phyloP scores from a whole-genome alignment of 2,888 invertebrate species.

The Stenodema calcarata region DNA sequence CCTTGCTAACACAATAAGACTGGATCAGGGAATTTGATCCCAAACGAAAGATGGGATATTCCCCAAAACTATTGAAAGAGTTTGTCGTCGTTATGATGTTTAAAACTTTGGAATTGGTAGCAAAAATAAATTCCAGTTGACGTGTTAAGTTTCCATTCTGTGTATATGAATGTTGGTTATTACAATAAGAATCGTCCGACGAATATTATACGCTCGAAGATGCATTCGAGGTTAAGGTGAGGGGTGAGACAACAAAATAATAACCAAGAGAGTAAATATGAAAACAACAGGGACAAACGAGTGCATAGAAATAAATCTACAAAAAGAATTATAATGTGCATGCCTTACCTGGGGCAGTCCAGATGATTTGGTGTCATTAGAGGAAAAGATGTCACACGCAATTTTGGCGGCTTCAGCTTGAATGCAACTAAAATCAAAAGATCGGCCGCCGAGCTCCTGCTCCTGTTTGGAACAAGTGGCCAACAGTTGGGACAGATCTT shows the following conservation, averaged over 20 bases:
- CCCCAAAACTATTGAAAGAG: too few species aligned
- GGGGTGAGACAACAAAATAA: not conserved
- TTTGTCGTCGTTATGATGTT: too few species aligned
- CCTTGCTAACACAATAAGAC: too few species aligned
- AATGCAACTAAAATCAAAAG: conserved; percentile 19
- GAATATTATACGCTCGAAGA: too few species aligned
- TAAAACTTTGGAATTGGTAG: too few species aligned
- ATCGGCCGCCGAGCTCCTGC: not conserved
- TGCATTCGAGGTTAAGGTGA: too few species aligned
- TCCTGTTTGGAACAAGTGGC: conserved; percentile 35
- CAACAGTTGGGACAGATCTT: not conserved
- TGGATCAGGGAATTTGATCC: too few species aligned
- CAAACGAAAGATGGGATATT: too few species aligned
- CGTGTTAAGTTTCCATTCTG: too few species aligned
- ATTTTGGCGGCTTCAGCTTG: conserved; percentile 12
- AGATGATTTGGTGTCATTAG: not conserved
- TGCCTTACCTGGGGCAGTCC: not conserved
- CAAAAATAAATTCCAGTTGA: too few species aligned
- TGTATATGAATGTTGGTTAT: too few species aligned
- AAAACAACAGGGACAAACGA: not conserved
- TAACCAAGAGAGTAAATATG: not conserved
- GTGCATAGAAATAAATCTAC: not conserved
- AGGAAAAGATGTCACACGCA: not conserved
- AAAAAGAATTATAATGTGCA: not conserved
- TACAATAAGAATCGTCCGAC: too few species aligned